These are phyloP conservation scores for Microcebus ravelobensis DNA, from an alignment of 2,113 vertebrate genomes.

Conservation along the genomic window DNA sequence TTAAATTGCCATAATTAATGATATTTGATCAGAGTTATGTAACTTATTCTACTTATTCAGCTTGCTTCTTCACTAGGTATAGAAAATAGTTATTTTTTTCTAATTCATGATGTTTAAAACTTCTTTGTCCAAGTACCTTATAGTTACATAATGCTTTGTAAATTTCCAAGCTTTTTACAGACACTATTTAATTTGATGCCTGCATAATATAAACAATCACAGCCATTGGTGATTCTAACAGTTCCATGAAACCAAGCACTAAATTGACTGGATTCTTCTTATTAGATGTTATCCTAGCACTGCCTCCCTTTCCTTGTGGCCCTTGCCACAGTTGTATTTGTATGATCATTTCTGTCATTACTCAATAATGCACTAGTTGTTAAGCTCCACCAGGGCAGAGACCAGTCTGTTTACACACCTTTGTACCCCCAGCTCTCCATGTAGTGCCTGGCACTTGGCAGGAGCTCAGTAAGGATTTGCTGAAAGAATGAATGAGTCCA, in stretches of 20 bases:
- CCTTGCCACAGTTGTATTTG: neutral
- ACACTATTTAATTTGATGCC: neutral
- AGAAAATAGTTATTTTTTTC: neutral
- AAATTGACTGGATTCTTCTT: neutral
- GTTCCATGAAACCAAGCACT: neutral
- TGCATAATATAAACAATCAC: neutral
- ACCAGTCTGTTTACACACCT: neutral
- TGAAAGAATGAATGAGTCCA: neutral
- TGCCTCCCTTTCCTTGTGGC: neutral
- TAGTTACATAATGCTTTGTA: neutral
- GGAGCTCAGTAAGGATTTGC: neutral
- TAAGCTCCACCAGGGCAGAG: neutral
- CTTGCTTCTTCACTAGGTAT: neutral
- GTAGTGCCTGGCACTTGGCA: neutral
- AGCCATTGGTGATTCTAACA: neutral
- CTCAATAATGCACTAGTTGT: neutral
- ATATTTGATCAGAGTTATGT: neutral
- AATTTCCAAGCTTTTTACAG: slow-evolving; percentile 18
- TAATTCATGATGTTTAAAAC: neutral
- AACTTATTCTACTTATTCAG: neutral
- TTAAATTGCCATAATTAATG: neutral
- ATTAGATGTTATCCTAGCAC: neutral
- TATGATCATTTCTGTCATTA: neutral
- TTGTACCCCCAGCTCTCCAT: neutral
- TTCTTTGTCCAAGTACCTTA: neutral